Evolutionary conservation across 2,113 vertebrate genomes (phyloP).

Genomic region (Setophaga kirtlandii): DNA sequence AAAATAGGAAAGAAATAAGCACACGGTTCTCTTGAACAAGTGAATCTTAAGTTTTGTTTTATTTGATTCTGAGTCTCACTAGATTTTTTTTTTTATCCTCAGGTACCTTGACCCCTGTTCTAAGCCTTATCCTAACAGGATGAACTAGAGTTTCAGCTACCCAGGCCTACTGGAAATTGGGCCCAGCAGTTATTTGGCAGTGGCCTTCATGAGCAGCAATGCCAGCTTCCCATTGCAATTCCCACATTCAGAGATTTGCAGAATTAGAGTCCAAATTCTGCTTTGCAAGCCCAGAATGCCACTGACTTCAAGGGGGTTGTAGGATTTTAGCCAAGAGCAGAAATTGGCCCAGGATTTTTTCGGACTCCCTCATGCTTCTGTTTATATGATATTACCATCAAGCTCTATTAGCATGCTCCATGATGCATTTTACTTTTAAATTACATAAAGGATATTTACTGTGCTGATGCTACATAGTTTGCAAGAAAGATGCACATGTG

Average conservation of each 20-base stretch:
- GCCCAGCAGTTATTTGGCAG: conserved; percentile 31
- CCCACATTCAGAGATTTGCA: not conserved
- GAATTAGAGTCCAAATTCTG: conserved; percentile 7
- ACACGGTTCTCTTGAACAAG: not conserved
- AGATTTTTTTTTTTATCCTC: not conserved
- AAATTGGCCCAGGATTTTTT: not conserved
- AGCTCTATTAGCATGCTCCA: conserved; percentile 4
- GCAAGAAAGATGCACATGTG: conserved; percentile 35
- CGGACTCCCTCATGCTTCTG: conserved; percentile 17
- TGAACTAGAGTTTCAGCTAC: not conserved
- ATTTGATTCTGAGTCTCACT: not conserved
- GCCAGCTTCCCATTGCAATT: conserved; percentile 2
- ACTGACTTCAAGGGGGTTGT: conserved; percentile 21
- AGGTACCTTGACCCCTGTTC: not conserved
- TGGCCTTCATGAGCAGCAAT: not conserved
- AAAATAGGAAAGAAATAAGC: not conserved
- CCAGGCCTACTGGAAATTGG: not conserved
- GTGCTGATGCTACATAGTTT: conserved; percentile 3
- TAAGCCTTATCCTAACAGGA: not conserved
- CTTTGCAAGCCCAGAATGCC: not conserved
- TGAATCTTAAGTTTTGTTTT: not conserved
- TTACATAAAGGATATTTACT: conserved; percentile 42
- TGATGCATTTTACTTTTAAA: conserved; percentile 48
- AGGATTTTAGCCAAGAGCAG: conserved; percentile 42
- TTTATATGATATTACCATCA: conserved; percentile 19